Evolutionary conservation across 2,888 invertebrate genomes (phyloP).

Genomic region (Idaea straminata): DNA sequence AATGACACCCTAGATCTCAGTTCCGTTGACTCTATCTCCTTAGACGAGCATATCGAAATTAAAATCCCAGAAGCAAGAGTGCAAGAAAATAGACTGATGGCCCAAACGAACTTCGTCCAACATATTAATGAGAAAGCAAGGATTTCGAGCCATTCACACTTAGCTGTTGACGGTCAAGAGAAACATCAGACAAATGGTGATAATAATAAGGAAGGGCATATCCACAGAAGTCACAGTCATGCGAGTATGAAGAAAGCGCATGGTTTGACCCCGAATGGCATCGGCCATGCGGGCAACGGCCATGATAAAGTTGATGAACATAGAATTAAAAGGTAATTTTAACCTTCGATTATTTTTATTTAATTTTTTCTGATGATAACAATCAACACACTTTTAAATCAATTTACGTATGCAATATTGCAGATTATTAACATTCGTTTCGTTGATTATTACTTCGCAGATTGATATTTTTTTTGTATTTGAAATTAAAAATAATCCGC

Average conservation of each 20-base stretch:
- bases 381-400: neutral
- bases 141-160: constrained; percentile 59
- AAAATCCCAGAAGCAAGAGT: constrained; percentile 76
- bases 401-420: neutral
- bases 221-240: constrained; percentile 71
- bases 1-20: constrained; percentile 82
- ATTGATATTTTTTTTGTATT: neutral
- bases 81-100: constrained; percentile 73
- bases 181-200: constrained; percentile 46
- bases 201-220: constrained; percentile 46
- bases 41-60: constrained; percentile 81
- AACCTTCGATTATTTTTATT: constrained; percentile 2
- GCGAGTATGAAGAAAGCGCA: constrained; percentile 68
- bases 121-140: constrained; percentile 68
- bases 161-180: constrained; percentile 62
- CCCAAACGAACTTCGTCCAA: constrained; percentile 71
- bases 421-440: neutral
- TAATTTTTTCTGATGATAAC: neutral
- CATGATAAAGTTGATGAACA: constrained; percentile 57
- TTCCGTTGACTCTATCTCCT: constrained; percentile 82
- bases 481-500: too few relatives aligned
- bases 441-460: too few relatives aligned
- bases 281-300: constrained; percentile 56
- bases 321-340: constrained; percentile 19
- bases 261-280: constrained; percentile 61